A percentile compares a stretch with the other conserved stretches of the same genome.
Evolutionary conservation across 1,140 invertebrate genomes (phyloP).

Genomic region (Drosophila nebulosa): DNA sequence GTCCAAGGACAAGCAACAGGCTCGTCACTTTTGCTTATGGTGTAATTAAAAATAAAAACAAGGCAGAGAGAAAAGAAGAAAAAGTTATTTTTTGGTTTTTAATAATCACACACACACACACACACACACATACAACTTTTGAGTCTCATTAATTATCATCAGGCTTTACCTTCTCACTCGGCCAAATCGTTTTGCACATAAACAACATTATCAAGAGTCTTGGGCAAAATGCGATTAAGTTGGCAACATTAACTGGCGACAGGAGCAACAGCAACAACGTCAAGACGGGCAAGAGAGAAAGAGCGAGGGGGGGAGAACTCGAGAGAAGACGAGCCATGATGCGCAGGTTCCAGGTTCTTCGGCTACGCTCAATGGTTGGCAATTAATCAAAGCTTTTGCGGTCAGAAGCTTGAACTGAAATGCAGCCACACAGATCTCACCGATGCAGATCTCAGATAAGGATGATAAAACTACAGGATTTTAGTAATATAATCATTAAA

Average conservation of each 20-base stretch:
- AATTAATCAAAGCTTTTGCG: conserved; percentile 47
- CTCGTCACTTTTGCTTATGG: not conserved
- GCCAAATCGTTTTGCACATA: conserved; percentile 68
- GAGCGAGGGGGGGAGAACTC: not conserved
- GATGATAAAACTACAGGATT: not conserved
- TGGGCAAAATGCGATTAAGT: conserved; percentile 73
- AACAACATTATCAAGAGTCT: conserved; percentile 75
- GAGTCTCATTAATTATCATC: conserved; percentile 64
- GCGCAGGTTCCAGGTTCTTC: conserved; percentile 17
- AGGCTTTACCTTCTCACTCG: not conserved
- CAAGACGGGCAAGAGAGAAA: not conserved
- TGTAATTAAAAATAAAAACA: conserved; percentile 55
- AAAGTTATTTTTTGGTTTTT: conserved; percentile 43
- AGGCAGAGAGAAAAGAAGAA: not conserved
- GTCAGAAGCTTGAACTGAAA: conserved; percentile 40
- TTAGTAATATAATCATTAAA: not conserved
- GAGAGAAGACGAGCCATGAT: not conserved
- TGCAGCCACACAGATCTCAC: conserved; percentile 23
- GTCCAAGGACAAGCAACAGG: conserved; percentile 49
- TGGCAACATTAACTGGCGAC: conserved; percentile 72
- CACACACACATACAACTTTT: too few species aligned
- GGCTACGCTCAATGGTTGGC: conserved; percentile 36
- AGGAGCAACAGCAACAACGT: conserved; percentile 10
- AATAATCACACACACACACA: conserved; percentile 71
- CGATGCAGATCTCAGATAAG: conserved; percentile 42